Evolutionary conservation across 2,113 vertebrate genomes (phyloP).

Genomic region (Lipophrys pholis): DNA sequence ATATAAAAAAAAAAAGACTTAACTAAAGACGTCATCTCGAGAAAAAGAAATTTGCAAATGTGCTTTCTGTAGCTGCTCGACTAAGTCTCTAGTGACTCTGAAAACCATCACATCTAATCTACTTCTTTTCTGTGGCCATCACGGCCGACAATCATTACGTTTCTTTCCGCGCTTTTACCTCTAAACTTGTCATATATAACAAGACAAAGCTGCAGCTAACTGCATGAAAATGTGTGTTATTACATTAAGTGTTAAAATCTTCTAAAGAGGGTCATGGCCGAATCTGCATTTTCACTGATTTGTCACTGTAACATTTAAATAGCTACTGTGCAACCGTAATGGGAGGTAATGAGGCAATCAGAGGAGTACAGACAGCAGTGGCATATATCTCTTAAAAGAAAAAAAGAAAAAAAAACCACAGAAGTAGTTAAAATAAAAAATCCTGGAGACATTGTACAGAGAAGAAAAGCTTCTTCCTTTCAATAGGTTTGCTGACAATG

Average conservation of each 20-base stretch:
- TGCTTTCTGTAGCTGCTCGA: neutral
- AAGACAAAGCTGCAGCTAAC: neutral
- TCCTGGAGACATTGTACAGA: conserved; percentile 12
- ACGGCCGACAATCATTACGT: neutral
- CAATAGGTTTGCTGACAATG: conserved; percentile 30
- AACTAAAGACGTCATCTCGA: neutral
- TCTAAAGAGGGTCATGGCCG: conserved; percentile 5
- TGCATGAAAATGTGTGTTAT: neutral
- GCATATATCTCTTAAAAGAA: conserved; percentile 18
- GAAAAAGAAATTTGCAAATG: neutral
- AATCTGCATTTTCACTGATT: conserved; percentile 25
- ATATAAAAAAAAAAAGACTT: neutral
- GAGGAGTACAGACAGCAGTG: conserved; percentile 5
- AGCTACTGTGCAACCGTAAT: conserved; percentile 7
- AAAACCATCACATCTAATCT: neutral
- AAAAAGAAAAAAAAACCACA: conserved; percentile 21
- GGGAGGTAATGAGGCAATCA: conserved; percentile 39
- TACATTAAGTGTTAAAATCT: conserved; percentile 1
- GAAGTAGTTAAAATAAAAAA: conserved; percentile 3
- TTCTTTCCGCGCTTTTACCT: neutral
- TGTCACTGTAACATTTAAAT: conserved; percentile 27
- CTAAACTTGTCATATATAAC: conserved; percentile 7
- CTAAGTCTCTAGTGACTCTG: neutral
- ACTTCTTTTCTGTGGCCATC: neutral
- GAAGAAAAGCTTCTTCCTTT: conserved; percentile 24